Conservation (phyloP, 1,140 invertebrate species). For the Pectinophora gossypiella region DNA sequence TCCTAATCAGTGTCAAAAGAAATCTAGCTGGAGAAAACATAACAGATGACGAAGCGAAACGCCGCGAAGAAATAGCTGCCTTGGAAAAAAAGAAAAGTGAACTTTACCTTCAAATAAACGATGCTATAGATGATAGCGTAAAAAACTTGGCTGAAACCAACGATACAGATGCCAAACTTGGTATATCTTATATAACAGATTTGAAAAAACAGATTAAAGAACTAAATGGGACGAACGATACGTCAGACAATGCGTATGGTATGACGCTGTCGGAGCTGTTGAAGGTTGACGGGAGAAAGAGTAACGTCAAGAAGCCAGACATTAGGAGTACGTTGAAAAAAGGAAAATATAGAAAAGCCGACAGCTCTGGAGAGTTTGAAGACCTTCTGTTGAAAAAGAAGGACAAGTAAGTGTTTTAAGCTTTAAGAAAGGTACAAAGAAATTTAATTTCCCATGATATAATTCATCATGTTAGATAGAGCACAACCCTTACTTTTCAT, state of each 20-base stretch:
- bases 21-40: too few species aligned
- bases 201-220: constrained; percentile 33
- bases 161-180: constrained; percentile 27
- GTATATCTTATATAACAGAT: constrained; percentile 29
- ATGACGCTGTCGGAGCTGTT: neutral
- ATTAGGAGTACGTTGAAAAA: too few species aligned
- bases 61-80: constrained; percentile 8
- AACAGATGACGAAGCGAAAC: neutral
- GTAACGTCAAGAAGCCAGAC: too few species aligned
- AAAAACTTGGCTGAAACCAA: constrained; percentile 29
- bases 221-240: constrained; percentile 14
- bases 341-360: too few species aligned
- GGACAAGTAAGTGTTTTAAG: too few species aligned
- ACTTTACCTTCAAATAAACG: constrained; percentile 34
- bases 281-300: constrained; percentile 1
- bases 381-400: too few species aligned
- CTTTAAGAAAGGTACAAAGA: too few species aligned
- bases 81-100: constrained; percentile 35
- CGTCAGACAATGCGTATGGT: constrained; percentile 6
- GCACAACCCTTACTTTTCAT: too few species aligned
- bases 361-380: too few species aligned
- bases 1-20: too few species aligned
- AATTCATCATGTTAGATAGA: too few species aligned
- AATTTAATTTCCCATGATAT: too few species aligned
- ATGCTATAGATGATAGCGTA: constrained; percentile 39